A percentile compares a stretch with the other conserved stretches of the same genome.
These are phyloP conservation scores for Podargus strigoides DNA, from an alignment of 2,797 vertebrate species.

Conservation along the genomic window DNA sequence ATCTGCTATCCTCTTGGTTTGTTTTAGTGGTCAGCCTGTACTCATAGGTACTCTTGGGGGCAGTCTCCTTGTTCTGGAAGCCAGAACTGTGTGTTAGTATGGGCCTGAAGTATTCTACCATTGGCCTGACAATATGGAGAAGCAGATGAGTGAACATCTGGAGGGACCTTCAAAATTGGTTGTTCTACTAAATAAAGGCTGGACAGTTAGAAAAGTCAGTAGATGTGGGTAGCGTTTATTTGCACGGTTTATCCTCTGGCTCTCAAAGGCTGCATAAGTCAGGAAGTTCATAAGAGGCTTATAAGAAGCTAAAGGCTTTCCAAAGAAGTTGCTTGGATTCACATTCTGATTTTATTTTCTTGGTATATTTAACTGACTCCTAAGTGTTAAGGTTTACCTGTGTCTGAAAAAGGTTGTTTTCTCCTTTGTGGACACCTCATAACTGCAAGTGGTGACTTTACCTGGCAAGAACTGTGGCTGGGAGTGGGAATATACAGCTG, in stretches of 20 bases:
- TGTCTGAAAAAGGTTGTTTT: not conserved
- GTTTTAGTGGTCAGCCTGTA: not conserved
- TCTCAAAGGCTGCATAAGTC: not conserved
- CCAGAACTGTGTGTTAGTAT: not conserved
- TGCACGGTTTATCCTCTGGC: not conserved
- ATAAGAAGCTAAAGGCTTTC: not conserved
- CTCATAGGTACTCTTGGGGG: not conserved
- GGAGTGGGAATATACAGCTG: not conserved
- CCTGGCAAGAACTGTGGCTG: not conserved
- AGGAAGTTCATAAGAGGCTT: not conserved
- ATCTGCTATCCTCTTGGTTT: not conserved
- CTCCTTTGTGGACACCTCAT: not conserved
- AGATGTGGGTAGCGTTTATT: not conserved
- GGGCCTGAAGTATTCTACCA: not conserved
- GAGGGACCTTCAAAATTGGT: not conserved
- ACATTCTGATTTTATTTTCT: not conserved
- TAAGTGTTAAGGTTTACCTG: not conserved
- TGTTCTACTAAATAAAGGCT: not conserved
- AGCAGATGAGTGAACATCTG: not conserved
- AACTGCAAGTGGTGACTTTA: not conserved
- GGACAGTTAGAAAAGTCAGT: not conserved
- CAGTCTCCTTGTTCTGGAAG: not conserved
- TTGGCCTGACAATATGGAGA: not conserved
- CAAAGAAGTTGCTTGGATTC: not conserved
- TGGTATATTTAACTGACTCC: not conserved